Evolutionary conservation across 2,113 vertebrate species (phyloP), one percentile per base, ranked within the genome.

Genomic region (Calyptommatus sinebrachiatus): DNA sequence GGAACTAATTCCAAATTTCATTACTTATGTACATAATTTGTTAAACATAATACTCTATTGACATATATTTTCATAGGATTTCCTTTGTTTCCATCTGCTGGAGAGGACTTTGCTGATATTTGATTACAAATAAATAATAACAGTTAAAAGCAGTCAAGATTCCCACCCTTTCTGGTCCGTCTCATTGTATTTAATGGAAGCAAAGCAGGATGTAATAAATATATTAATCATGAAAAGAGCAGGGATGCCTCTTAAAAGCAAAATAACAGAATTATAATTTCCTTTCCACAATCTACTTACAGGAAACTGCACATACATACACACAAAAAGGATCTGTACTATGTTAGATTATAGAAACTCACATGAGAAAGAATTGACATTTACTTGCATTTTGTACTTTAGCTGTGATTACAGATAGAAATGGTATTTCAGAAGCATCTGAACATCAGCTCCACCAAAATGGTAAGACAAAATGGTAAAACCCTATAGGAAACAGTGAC

Each of bases 1-100:
- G 84, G 76, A 88, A 86, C 71, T 71, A 83, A 84, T 62, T 86
- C 29, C 88, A 80, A 84, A 81, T 60, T 73, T 77, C 35, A 11
- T 86, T 68, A 85, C 74, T 86, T 84, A 85, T 31, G 31, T 81
- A 77, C 53, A 79, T 53, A 66, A 11, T 57, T 86, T 84, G 62
- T 87, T 50, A 81, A 41, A 83, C 53, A 80, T 10, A 87, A 78
- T 73, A 11, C 0, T 78, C 18, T 16, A 78, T 85, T 88, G 75
- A 80, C 29, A 29, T 72, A 81, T 63, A 62, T 71, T 73, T 87
- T 79, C 71, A 18, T 22, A 78, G 3, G 28, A 80, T 82, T 9
- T 69, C 22, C 46, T 72, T 60, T 41, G 73, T 41, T 41, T 80
- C 14, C 1, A 5, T 79, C 26, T 79, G 75, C 53, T 6, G 16